A percentile compares a stretch with the other conserved stretches of the same genome.
phyloP scores from a whole-genome alignment of 2,888 invertebrate species.

The Trichogramma dendrolimi region DNA sequence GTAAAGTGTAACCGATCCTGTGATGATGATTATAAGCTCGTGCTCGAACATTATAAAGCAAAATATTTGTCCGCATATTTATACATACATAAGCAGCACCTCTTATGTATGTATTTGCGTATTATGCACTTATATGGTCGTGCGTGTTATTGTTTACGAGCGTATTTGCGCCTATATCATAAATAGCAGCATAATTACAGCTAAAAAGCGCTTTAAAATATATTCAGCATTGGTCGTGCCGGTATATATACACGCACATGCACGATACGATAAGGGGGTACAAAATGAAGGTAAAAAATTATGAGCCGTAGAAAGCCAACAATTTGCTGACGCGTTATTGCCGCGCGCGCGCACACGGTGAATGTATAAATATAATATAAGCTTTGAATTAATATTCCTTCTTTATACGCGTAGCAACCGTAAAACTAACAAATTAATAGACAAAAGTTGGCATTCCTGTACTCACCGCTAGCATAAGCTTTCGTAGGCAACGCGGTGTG shows the following conservation, averaged over 20 bases:
- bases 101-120: not conserved
- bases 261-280: slow-evolving; percentile 19
- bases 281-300: slow-evolving; percentile 26
- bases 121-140: not conserved
- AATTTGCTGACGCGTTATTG: slow-evolving; percentile 28
- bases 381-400: slow-evolving; percentile 26
- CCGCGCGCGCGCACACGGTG: not conserved
- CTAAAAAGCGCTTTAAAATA: slow-evolving; percentile 26
- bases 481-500: too few relatives aligned
- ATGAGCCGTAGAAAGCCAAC: slow-evolving; percentile 23
- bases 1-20: too few relatives aligned
- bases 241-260: not conserved
- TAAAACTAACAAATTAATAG: slow-evolving; percentile 30
- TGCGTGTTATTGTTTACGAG: slow-evolving; percentile 23
- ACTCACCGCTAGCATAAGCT: not conserved
- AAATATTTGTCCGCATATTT: slow-evolving; percentile 20
- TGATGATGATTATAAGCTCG: too few relatives aligned
- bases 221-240: slow-evolving; percentile 2
- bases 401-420: slow-evolving; percentile 24
- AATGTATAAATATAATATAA: slow-evolving; percentile 8
- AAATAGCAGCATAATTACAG: slow-evolving; percentile 27
- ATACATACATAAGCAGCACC: not conserved
- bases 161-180: slow-evolving; percentile 24
- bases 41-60: not conserved
- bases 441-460: slow-evolving; percentile 19